Evolutionary conservation across 1,140 invertebrate species (phyloP).

Genomic region (Brachionus koreanus): DNA sequence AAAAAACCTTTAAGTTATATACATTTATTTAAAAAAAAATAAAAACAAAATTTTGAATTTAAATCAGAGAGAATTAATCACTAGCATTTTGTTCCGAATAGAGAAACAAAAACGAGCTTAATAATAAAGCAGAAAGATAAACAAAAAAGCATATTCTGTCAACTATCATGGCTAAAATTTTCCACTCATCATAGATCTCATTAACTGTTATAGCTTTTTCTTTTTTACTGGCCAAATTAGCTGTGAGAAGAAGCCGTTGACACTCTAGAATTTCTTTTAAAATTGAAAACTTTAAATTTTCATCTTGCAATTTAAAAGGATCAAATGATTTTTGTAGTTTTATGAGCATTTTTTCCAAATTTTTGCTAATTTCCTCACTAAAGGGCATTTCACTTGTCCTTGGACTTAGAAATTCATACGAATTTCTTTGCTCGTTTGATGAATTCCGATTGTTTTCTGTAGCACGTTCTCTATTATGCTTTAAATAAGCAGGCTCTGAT

Average conservation of each 20-base stretch:
- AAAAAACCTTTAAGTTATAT: too few relatives aligned
- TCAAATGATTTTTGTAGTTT: conserved; percentile 42
- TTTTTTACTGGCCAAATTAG: conserved; percentile 5
- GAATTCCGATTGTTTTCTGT: background rate
- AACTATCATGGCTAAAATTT: conserved; percentile 40
- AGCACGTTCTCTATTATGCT: background rate
- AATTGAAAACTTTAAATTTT: conserved; percentile 38
- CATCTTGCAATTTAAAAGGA: conserved; percentile 34
- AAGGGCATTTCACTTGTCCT: conserved; percentile 2
- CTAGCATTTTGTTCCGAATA: background rate
- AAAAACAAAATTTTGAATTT: background rate
- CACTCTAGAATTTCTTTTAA: conserved; percentile 42
- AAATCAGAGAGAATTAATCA: background rate
- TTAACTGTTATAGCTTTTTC: background rate
- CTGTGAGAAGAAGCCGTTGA: conserved; percentile 28
- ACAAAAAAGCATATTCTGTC: conserved; percentile 43
- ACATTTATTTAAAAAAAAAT: too few relatives aligned
- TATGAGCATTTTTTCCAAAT: conserved; percentile 39
- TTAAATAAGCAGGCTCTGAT: conserved; percentile 23
- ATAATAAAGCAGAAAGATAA: conserved; percentile 25
- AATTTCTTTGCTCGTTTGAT: background rate
- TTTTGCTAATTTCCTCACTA: conserved; percentile 10
- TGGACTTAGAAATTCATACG: background rate
- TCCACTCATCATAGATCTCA: conserved; percentile 45
- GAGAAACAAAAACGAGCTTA: conserved; percentile 7